These are phyloP conservation scores for Otus sunia DNA, from an alignment of 2,113 vertebrate genomes.

Conservation along the genomic window DNA sequence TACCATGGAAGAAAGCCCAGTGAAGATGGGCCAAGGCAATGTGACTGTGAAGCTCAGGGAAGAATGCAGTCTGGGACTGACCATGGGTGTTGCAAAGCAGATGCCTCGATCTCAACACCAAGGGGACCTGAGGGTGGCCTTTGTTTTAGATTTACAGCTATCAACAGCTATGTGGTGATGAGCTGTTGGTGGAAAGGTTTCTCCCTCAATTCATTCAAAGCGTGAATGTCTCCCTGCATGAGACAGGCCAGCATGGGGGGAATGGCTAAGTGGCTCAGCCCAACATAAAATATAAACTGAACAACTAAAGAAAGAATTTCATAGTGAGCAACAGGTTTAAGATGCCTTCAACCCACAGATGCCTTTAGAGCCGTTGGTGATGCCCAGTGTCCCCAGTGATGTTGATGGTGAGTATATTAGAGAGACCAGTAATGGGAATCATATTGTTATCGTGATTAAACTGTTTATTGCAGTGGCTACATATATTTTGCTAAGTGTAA, in stretches of 20 bases:
- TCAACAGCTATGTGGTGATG: neutral
- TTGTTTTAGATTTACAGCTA: neutral
- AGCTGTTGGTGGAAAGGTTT: neutral
- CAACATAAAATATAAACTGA: neutral
- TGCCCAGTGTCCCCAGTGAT: neutral
- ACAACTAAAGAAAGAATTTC: neutral
- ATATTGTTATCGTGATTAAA: neutral
- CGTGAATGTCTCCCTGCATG: neutral
- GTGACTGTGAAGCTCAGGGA: rapidly evolving
- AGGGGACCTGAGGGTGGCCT: rapidly evolving
- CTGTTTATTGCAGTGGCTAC: neutral
- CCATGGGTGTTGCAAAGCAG: neutral
- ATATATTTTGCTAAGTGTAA: neutral
- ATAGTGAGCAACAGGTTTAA: neutral
- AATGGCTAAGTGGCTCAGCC: neutral
- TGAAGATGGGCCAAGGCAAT: neutral
- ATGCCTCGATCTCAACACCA: neutral
- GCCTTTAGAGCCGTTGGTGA: neutral
- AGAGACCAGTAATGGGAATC: neutral
- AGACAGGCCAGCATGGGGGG: no score
- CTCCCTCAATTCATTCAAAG: neutral
- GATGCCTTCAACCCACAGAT: neutral
- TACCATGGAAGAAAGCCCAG: neutral
- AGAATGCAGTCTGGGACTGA: neutral
- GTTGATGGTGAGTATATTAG: neutral